Evolutionary conservation across 2,888 invertebrate species (phyloP).

Genomic region (Lacanobia wlatinum): DNA sequence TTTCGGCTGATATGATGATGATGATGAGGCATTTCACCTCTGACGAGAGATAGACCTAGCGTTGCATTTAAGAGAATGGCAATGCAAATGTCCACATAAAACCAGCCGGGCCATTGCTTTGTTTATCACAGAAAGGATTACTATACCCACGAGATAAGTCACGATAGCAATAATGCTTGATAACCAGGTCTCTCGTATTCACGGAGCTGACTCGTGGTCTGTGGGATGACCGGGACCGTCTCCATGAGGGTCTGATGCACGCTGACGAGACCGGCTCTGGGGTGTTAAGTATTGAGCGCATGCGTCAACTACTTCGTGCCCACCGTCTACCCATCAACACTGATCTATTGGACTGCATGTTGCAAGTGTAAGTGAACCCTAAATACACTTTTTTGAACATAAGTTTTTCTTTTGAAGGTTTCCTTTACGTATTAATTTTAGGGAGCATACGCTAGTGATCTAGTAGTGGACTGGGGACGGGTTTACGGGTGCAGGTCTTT

Average conservation of each 20-base stretch:
- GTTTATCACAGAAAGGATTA: background rate
- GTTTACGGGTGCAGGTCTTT: too few species aligned
- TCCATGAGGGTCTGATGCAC: constrained; percentile 82
- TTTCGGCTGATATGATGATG: too few species aligned
- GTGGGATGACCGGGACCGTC: constrained; percentile 92
- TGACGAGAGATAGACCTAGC: background rate
- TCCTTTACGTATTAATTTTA: too few species aligned
- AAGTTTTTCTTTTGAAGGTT: too few species aligned
- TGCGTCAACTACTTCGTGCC: constrained; percentile 93
- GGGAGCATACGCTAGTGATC: too few species aligned
- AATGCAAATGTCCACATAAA: background rate
- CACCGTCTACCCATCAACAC: constrained; percentile 93
- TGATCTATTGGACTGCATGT: constrained; percentile 93
- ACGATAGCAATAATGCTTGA: background rate
- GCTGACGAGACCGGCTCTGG: constrained; percentile 89
- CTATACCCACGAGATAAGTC: background rate
- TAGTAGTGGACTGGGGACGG: too few species aligned
- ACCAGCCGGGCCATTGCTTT: background rate
- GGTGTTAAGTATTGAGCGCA: constrained; percentile 89
- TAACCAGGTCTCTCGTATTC: constrained; percentile 92
- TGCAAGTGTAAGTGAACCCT: constrained; percentile 91
- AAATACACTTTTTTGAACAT: too few species aligned
- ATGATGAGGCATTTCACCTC: background rate
- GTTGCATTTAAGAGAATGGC: background rate
- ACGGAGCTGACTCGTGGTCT: constrained; percentile 93